These are phyloP conservation scores for Marisa cornuarietis DNA, from an alignment of 1,140 invertebrate genomes.

Conservation along the genomic window DNA sequence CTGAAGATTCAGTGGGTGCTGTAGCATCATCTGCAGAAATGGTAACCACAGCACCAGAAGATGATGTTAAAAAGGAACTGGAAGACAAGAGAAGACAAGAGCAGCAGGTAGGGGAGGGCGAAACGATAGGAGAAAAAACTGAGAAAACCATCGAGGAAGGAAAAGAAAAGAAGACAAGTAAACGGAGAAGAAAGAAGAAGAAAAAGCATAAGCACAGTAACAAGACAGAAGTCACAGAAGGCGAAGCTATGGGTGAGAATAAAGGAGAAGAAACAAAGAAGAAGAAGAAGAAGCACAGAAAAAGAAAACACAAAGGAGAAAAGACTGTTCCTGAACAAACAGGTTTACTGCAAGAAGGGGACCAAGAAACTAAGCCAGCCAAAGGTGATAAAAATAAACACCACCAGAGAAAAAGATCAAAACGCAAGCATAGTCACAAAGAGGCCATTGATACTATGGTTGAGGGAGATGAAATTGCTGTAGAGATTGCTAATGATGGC, in stretches of 20 bases:
- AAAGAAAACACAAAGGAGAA: conserved; percentile 31
- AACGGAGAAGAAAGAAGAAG: conserved; percentile 35
- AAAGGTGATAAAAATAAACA: conserved; percentile 20
- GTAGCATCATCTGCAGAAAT: neutral
- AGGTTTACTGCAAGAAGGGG: conserved; percentile 14
- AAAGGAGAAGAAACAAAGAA: conserved; percentile 28
- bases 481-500: conserved; percentile 6
- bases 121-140: conserved; percentile 18
- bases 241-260: conserved; percentile 15
- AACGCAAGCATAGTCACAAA: conserved; percentile 31
- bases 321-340: conserved; percentile 14
- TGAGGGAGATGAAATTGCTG: conserved; percentile 17
- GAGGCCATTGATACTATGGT: conserved; percentile 5
- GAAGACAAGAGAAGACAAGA: conserved; percentile 10
- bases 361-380: conserved; percentile 1
- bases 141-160: conserved; percentile 20
- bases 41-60: neutral
- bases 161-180: conserved; percentile 23
- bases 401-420: conserved; percentile 24
- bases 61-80: conserved; percentile 8
- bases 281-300: conserved; percentile 30
- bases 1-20: neutral
- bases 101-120: conserved; percentile 10
- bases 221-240: conserved; percentile 28
- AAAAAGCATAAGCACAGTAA: conserved; percentile 29